Evolutionary conservation across 2,888 invertebrate genomes (phyloP), one percentile per base, ranked within the genome.

Genomic region (Coleophora flavipennella): DNA sequence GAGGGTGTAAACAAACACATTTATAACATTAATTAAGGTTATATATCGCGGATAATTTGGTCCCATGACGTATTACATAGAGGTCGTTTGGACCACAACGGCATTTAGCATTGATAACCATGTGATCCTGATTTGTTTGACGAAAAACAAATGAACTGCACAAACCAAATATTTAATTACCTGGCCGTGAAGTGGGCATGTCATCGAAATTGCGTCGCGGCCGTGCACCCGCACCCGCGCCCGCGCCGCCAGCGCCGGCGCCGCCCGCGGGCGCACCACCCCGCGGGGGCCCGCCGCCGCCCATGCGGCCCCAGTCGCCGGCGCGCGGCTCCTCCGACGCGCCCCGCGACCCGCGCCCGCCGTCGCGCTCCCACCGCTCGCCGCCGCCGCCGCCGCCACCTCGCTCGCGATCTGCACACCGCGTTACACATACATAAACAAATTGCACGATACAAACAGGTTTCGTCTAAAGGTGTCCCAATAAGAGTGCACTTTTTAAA

Each of bases 281-380:
- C 72, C 70, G 25, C 57, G 36, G 51, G 45, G 56, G 44, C 61
- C 64, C 39, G 59, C 62, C 69, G 75, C 72, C 70, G 25, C 65
- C 66, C 58, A 60, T 65, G 53, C 86, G 76, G 65, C 84, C 75
- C 80, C 79, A 70, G 48, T 70, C 73, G 41, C 73, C 66, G 39
- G 47, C 61, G 51, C 71, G 72, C 40, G 74, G 66, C 59, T 75
- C 76, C 65, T 73, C 74, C 0, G 66, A 62, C 28, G 84, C 73
- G 26, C 85, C 86, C 41, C 87, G 73, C 26, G 71, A 68, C n/a
- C 62, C 54, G 34, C 62, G 67, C 42, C 55, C 61, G 28, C 61
- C 62, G 44, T 57, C 60, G 47, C 68, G 59, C 39, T 67, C 73
- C 46, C 71, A 79, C 50, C 74, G 79, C 48, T 86, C 74, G 50